Evolutionary conservation across 37 sponge, comb jelly and placozoan genomes (phyloP), one percentile per base, ranked within the genome.

Genomic region (Amphimedon queenslandica): DNA sequence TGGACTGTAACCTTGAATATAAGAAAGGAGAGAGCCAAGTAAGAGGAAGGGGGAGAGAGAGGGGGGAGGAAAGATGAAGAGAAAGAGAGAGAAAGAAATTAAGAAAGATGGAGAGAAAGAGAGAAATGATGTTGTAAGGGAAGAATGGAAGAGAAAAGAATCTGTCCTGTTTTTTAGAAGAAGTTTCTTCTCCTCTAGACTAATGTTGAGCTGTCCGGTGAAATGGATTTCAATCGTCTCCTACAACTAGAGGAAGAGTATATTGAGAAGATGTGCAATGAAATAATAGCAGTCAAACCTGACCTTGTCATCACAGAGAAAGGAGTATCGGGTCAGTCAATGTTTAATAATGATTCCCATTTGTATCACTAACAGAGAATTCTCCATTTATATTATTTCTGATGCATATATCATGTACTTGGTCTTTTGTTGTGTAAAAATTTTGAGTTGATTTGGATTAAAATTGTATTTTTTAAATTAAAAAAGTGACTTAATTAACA

Each of bases 11-110:
- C 41, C 65, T 98, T 55, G 99, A 98, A 79, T 98, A 94, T 75
- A 98, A 98, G 86, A 98, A 98, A 74, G 99, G 97, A 78, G 97
- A 96, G 61, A 92, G 93, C 58, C 78, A 80, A 77, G 88, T 87
- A 21, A 78, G 81, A 74, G 53, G 70, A 57, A 39, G 63, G 40
- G 41, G 24, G 63, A 58, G 42, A 28, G 56, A 51, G 33, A 1
- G 73, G 57, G 55, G 56, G 13, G 57, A 4, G 73, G n/a, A n/a
- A n/a, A n/a, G n/a, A n/a, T n/a, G n/a, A n/a, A n/a, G n/a, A n/a
- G n/a, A n/a, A n/a, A n/a, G n/a, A n/a, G n/a, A n/a, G n/a, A n/a
- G n/a, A n/a, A n/a, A n/a, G n/a, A n/a, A n/a, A n/a, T n/a, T n/a
- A n/a, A n/a, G n/a, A n/a, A n/a, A n/a, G n/a, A n/a, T n/a, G n/a